Evolutionary conservation across 2,888 invertebrate species (phyloP).

Genomic region (Drosophila parthenogenetica): DNA sequence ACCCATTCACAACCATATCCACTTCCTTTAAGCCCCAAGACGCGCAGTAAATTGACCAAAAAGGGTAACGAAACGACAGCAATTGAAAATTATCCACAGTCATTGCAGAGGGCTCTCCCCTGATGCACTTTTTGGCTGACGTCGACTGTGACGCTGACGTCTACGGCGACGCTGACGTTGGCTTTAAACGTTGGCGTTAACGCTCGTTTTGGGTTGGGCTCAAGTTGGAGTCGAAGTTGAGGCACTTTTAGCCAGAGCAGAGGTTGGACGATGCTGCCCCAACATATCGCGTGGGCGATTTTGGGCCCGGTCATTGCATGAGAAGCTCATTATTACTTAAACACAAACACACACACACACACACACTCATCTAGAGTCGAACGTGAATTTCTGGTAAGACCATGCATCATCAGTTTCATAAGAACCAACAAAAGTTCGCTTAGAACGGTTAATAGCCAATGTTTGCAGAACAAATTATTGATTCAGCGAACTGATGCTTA

Average conservation of each 20-base stretch:
- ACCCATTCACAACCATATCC: conserved; percentile 19
- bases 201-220: conserved; percentile 15
- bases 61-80: conserved; percentile 66
- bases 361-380: conserved; percentile 1
- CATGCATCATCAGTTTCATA: background rate
- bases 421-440: background rate
- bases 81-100: conserved; percentile 64
- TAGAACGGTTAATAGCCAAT: background rate
- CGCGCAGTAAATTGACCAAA: conserved; percentile 41
- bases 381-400: conserved; percentile 18
- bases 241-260: conserved; percentile 11
- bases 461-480: no score
- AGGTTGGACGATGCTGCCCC: conserved; percentile 47
- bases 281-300: conserved; percentile 65
- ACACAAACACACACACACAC: conserved; percentile 37
- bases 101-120: conserved; percentile 25
- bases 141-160: conserved; percentile 1
- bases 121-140: conserved; percentile 27
- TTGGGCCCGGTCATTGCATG: conserved; percentile 62
- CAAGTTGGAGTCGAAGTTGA: conserved; percentile 17
- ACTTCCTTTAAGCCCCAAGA: conserved; percentile 32
- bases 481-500: no score
- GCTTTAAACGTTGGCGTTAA: conserved; percentile 15
- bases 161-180: background rate
- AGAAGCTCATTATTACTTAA: conserved; percentile 59